phyloP scores from a whole-genome alignment of 2,888 invertebrate genomes.

The Coleophora deauratella region DNA sequence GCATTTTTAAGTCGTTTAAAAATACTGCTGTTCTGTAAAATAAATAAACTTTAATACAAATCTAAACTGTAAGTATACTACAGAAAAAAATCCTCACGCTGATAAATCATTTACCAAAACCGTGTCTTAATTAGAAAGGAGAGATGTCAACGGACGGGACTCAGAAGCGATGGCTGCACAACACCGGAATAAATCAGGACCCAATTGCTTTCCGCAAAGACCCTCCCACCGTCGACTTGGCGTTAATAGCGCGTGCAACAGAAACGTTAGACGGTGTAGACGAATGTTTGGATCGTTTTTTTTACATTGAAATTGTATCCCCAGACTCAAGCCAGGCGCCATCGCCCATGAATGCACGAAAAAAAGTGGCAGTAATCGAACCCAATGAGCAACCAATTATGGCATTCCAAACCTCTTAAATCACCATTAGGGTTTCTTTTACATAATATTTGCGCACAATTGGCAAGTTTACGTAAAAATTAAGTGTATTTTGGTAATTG shows the following conservation, averaged over 20 bases:
- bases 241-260: constrained; percentile 71
- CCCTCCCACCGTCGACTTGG: constrained; percentile 63
- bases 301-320: constrained; percentile 54
- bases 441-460: neutral
- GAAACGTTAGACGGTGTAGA: constrained; percentile 44
- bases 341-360: constrained; percentile 27
- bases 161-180: constrained; percentile 46
- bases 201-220: constrained; percentile 67
- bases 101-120: constrained; percentile 53
- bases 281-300: constrained; percentile 52
- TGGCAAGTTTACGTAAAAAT: neutral
- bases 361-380: constrained; percentile 38
- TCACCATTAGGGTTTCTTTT: constrained; percentile 9
- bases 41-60: no score
- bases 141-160: constrained; percentile 56
- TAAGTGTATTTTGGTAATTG: no score
- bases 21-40: no score
- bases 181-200: constrained; percentile 62
- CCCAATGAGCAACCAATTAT: constrained; percentile 42
- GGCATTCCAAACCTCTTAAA: constrained; percentile 33
- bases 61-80: no score
- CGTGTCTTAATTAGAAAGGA: constrained; percentile 60
- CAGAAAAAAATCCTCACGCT: constrained; percentile 3
- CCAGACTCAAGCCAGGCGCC: constrained; percentile 47
- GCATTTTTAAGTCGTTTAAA: no score